Base-by-base conservation (phyloP, 2,888 invertebrate species). In the Dastarcus helophoroides region DNA sequence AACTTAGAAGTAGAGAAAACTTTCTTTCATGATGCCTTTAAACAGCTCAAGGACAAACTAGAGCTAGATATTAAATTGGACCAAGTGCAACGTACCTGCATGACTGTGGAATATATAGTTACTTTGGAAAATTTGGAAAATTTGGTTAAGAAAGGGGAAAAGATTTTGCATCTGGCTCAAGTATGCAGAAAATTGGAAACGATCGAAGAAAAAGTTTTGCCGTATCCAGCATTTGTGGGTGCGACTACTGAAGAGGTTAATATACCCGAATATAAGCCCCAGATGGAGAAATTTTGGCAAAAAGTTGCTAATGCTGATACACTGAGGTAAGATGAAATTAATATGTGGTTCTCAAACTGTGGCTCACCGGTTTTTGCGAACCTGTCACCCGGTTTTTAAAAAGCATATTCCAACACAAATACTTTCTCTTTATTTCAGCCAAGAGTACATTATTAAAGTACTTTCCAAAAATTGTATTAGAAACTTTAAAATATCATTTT, bases 121-220 rank as follows among this genome's bases (percentile, higher is more conserved):
- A 61, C 67, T 26, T 66, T 70, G 21, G 62, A 68, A 67, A 56
- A 60, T 25, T 58, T 79, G 1, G 64, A 73, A 45, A 58, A 58
- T 9, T 53, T 71, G 2, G 58, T 65, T 17, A 59, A 61, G 13
- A 77, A 75, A 47, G 67, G 77, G 4, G 64, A 70, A 36, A 68
- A 67, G 11, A 58, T 82, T 8, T 47, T 71, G 16, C 71, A 73
- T 40, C 52, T 81, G 35, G 62, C 69, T 0, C 64, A 68, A 19
- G 70, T 78, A 29, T 83, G 81, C 42, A 61, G 68, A 28, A 78
- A 77, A 48, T 69, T 76, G 36, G 81, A 82, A 50, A 71, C 73
- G 0, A 64, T 71, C 26, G 62, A 66, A 1, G 76, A 77, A 42
- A 67, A 69, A 44, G 53, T 66, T 22, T 38, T 62, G 15, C 59